Conservation (phyloP, 2,888 invertebrate species). For the Tethea ocularis region DNA sequence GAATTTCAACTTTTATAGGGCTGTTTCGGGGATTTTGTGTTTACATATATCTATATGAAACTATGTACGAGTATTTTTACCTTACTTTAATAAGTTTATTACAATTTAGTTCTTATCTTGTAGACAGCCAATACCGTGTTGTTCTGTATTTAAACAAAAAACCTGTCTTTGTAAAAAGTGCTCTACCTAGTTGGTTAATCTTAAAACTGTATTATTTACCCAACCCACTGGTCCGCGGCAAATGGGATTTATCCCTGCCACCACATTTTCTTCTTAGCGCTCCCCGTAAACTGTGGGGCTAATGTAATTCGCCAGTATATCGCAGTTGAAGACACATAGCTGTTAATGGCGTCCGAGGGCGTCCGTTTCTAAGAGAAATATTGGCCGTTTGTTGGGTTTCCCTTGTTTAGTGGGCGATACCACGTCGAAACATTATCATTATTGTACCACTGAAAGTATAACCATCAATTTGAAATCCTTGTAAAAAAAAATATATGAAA, state of each 20-base stretch:
- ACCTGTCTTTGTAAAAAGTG: neutral
- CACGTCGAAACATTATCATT: neutral
- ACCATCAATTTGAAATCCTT: no score
- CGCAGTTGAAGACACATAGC: constrained; percentile 25
- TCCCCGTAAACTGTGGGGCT: constrained; percentile 23
- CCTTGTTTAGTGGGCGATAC: neutral
- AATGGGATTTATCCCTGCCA: constrained; percentile 11
- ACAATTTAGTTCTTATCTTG: no score
- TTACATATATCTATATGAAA: no score
- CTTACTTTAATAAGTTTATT: no score
- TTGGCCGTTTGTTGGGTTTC: neutral
- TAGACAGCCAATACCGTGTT: no score
- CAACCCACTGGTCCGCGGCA: neutral
- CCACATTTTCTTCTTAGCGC: constrained; percentile 13
- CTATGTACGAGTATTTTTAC: no score
- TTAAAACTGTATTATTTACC: neutral
- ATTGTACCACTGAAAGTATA: no score
- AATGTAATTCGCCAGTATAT: constrained; percentile 45
- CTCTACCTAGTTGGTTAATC: neutral
- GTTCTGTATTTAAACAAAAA: no score
- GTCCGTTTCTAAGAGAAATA: constrained; percentile 4
- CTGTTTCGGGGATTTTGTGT: no score
- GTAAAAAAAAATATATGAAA: no score
- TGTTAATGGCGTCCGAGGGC: constrained; percentile 9
- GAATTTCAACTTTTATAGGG: no score